Evolutionary conservation across 2,888 invertebrate genomes (phyloP).

Genomic region (Nymphalis c-album): DNA sequence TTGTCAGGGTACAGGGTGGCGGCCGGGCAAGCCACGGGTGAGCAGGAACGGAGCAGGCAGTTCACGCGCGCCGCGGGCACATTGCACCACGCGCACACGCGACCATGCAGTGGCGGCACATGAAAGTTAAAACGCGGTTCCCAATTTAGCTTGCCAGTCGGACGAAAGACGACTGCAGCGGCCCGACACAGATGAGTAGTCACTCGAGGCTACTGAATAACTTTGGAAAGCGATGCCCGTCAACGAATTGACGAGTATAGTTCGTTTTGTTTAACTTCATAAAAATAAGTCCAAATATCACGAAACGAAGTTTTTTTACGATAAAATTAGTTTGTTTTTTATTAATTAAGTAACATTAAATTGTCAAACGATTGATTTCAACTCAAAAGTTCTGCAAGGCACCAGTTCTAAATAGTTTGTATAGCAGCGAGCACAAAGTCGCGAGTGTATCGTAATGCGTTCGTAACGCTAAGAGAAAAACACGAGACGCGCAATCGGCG

Average conservation of each 20-base stretch:
- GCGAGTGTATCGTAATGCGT: slow-evolving; percentile 66
- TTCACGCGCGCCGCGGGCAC: slow-evolving; percentile 80
- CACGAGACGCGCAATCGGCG: slow-evolving; percentile 73
- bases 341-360: slow-evolving; percentile 17
- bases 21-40: slow-evolving; percentile 90
- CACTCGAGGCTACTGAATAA: slow-evolving; percentile 37
- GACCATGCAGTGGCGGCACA: slow-evolving; percentile 75
- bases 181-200: slow-evolving; percentile 26
- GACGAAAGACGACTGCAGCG: slow-evolving; percentile 63
- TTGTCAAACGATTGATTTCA: slow-evolving; percentile 18
- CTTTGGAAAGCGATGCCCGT: slow-evolving; percentile 33
- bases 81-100: slow-evolving; percentile 78
- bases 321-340: slow-evolving; percentile 12
- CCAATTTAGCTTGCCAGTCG: slow-evolving; percentile 76
- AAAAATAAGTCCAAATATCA: slow-evolving; percentile 43
- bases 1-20: slow-evolving; percentile 92
- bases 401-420: slow-evolving; percentile 43
- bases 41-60: slow-evolving; percentile 72
- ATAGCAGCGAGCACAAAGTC: slow-evolving; percentile 55
- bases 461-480: slow-evolving; percentile 50
- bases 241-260: slow-evolving; percentile 36
- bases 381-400: slow-evolving; percentile 31
- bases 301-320: slow-evolving; percentile 36
- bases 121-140: slow-evolving; percentile 79
- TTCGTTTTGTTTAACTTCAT: slow-evolving; percentile 29